These are phyloP conservation scores for Heteractis magnifica DNA, from an alignment of 92 coral and sea anemone species.

Conservation along the genomic window DNA sequence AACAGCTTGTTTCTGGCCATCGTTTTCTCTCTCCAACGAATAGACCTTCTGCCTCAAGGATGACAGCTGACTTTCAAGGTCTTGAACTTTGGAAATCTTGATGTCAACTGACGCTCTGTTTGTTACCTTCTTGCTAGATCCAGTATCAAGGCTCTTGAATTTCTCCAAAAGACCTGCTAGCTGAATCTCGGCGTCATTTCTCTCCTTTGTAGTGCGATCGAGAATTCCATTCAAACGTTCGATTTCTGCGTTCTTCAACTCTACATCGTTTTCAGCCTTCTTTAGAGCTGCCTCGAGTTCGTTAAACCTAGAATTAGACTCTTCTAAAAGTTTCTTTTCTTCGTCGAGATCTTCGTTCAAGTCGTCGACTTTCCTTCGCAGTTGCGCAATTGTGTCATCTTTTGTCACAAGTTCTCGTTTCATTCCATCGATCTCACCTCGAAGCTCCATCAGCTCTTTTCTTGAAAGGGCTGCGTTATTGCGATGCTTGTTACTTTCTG, in stretches of 20 bases:
- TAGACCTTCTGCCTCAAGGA: conserved; percentile 67
- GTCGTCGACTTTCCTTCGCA: conserved; percentile 42
- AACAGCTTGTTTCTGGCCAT: conserved; percentile 34
- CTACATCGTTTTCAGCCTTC: conserved; percentile 42
- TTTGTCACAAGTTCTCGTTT: conserved; percentile 55
- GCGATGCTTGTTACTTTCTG: conserved; percentile 49
- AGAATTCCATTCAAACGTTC: conserved; percentile 49
- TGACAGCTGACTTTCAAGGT: conserved; percentile 62
- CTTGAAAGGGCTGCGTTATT: conserved; percentile 42
- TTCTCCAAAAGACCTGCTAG: conserved; percentile 66
- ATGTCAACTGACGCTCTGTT: conserved; percentile 23
- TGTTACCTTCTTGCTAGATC: conserved; percentile 11
- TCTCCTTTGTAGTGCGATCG: conserved; percentile 58
- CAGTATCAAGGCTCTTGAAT: conserved; percentile 37
- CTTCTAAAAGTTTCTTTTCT: conserved; percentile 43
- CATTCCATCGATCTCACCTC: conserved; percentile 58
- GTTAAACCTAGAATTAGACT: conserved; percentile 48
- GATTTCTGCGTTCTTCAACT: conserved; percentile 56
- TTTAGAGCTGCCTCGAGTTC: conserved; percentile 63
- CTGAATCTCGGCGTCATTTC: conserved; percentile 65
- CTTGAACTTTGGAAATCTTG: conserved; percentile 33
- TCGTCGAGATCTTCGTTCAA: conserved; percentile 51
- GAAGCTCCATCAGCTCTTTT: conserved; percentile 58
- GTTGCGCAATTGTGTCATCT: conserved; percentile 56
- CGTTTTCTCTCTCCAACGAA: conserved; percentile 66